Conservation (phyloP, 2,113 vertebrate genomes). For the Abramis brama region DNA sequence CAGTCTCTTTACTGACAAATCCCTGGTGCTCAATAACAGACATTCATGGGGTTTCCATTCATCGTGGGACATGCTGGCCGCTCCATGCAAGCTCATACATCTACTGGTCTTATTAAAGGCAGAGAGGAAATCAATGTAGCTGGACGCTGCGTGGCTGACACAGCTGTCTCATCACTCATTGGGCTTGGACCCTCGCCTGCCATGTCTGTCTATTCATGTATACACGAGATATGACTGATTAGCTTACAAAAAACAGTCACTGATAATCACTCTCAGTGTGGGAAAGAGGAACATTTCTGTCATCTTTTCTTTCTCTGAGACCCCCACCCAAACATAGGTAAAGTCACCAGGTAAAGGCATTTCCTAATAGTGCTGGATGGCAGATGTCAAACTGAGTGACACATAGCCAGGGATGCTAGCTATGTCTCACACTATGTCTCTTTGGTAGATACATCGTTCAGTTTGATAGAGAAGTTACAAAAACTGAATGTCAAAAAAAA, state of each 20-base stretch:
- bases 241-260: slow-evolving; percentile 83
- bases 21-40: slow-evolving; percentile 58
- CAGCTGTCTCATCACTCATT: slow-evolving; percentile 98
- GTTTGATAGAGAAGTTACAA: slow-evolving; percentile 18
- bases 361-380: slow-evolving; percentile 19
- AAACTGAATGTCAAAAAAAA: no score
- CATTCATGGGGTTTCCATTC: slow-evolving; percentile 63
- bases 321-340: background rate
- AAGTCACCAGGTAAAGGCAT: background rate
- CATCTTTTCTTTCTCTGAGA: slow-evolving; percentile 43
- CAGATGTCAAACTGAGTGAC: slow-evolving; percentile 66
- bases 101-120: slow-evolving; percentile 93
- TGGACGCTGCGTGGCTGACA: slow-evolving; percentile 89
- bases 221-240: slow-evolving; percentile 85
- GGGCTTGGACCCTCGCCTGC: slow-evolving; percentile 85
- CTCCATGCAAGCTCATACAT: slow-evolving; percentile 84
- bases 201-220: slow-evolving; percentile 86
- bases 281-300: slow-evolving; percentile 65
- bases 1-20: slow-evolving; percentile 58
- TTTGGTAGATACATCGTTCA: slow-evolving; percentile 54
- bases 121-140: slow-evolving; percentile 98
- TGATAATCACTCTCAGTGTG: slow-evolving; percentile 85
- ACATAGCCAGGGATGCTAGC: slow-evolving; percentile 69
- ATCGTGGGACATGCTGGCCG: slow-evolving; percentile 70
- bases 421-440: slow-evolving; percentile 46